Conservation (phyloP, 2,113 vertebrate genomes). For the Paradisaea rubra region DNA sequence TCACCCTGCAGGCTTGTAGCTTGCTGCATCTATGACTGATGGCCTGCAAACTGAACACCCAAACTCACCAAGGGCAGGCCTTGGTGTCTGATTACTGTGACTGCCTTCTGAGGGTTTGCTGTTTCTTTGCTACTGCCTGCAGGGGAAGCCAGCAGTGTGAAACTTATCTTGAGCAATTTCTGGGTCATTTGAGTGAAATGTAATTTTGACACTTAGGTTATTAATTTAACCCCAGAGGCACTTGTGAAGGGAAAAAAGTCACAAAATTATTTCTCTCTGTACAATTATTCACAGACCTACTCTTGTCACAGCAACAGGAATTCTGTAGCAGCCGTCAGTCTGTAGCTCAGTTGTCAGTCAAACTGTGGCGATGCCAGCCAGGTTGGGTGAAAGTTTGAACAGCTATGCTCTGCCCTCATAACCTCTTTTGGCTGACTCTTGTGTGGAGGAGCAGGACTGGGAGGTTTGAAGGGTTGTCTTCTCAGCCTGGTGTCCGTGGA, state of each 20-base stretch:
- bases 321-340: background rate
- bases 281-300: background rate
- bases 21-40: background rate
- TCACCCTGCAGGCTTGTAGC: background rate
- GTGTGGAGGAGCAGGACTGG: background rate
- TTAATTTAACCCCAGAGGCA: conserved; percentile 8
- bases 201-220: background rate
- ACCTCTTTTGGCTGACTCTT: background rate
- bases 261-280: background rate
- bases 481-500: background rate
- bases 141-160: background rate
- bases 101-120: background rate
- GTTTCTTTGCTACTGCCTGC: background rate
- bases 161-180: conserved; percentile 19
- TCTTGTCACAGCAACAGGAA: background rate
- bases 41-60: background rate
- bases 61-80: background rate
- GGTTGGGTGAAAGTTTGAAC: background rate
- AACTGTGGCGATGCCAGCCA: background rate
- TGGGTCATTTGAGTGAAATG: background rate
- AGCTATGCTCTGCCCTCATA: background rate
- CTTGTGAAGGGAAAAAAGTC: background rate
- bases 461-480: background rate
- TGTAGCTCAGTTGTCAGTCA: background rate
- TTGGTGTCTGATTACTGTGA: background rate